A percentile compares a stretch with the other conserved stretches of the same genome.
phyloP scores from a whole-genome alignment of 2,113 vertebrate genomes.

The Nycticryphes semicollaris region DNA sequence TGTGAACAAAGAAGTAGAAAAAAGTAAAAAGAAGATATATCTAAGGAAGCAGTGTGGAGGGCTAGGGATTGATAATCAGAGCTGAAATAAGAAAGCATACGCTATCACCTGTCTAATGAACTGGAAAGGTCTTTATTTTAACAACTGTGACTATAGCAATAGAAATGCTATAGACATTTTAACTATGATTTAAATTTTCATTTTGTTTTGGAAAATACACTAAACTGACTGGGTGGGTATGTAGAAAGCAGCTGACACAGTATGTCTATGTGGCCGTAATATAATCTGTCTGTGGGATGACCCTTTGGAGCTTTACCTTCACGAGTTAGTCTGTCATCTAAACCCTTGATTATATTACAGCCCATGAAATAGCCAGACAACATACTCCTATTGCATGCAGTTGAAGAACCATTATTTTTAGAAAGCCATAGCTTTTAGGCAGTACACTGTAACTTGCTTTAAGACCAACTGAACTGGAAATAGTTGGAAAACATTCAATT shows the following conservation, averaged over 20 bases:
- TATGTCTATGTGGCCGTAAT: conserved; percentile 1
- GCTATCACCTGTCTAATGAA: background rate
- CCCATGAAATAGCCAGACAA: conserved; percentile 47
- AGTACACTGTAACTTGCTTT: conserved; percentile 14
- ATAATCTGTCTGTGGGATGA: conserved; percentile 29
- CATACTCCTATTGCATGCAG: conserved; percentile 21
- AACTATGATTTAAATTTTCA: conserved; percentile 48
- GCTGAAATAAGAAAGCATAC: background rate
- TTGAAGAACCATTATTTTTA: conserved; percentile 63
- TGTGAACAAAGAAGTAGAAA: background rate
- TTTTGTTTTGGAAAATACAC: conserved; percentile 65
- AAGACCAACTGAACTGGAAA: background rate
- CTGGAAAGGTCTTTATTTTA: background rate
- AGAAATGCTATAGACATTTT: conserved; percentile 44
- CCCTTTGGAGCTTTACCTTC: conserved; percentile 40
- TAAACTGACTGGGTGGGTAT: background rate
- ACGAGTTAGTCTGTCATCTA: conserved; percentile 6
- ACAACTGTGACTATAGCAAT: conserved; percentile 48
- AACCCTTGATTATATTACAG: conserved; percentile 62
- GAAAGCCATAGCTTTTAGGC: conserved; percentile 9
- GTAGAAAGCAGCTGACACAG: conserved; percentile 50
- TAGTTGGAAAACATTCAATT: conserved; percentile 34
- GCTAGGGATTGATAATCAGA: background rate
- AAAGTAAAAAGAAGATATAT: background rate
- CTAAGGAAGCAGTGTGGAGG: background rate